Evolutionary conservation across 2,888 invertebrate species (phyloP).

Genomic region (Xylota segnis): DNA sequence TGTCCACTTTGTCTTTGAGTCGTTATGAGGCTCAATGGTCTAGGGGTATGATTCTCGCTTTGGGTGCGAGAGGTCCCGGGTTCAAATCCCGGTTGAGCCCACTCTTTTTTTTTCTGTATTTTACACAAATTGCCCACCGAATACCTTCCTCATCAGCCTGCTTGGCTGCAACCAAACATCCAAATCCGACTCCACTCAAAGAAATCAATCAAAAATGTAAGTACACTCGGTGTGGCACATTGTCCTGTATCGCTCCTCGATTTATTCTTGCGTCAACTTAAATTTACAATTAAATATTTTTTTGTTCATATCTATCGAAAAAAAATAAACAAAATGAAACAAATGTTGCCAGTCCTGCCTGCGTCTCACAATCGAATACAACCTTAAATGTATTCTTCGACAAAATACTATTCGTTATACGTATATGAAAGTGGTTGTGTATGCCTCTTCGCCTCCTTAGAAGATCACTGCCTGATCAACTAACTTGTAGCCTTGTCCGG

Average conservation of each 20-base stretch:
- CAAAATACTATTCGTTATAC: constrained; percentile 21
- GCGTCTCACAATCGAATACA: constrained; percentile 29
- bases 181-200: background rate
- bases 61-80: constrained; percentile 77
- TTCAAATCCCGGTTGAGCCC: constrained; percentile 77
- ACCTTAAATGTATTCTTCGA: background rate
- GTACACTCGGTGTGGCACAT: constrained; percentile 44
- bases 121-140: background rate
- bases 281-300: constrained; percentile 44
- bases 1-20: background rate
- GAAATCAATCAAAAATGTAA: background rate
- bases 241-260: background rate
- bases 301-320: background rate
- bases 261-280: constrained; percentile 48
- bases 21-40: constrained; percentile 69
- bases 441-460: constrained; percentile 35
- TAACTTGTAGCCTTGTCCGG: constrained; percentile 83
- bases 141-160: no score
- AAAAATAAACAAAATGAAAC: background rate
- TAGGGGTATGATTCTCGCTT: constrained; percentile 77
- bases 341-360: background rate
- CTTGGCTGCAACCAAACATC: no score
- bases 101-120: constrained; percentile 1
- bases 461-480: constrained; percentile 81
- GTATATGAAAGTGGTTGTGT: background rate